Base-by-base conservation (phyloP, 2,113 vertebrate species). In the Osmerus mordax region DNA sequence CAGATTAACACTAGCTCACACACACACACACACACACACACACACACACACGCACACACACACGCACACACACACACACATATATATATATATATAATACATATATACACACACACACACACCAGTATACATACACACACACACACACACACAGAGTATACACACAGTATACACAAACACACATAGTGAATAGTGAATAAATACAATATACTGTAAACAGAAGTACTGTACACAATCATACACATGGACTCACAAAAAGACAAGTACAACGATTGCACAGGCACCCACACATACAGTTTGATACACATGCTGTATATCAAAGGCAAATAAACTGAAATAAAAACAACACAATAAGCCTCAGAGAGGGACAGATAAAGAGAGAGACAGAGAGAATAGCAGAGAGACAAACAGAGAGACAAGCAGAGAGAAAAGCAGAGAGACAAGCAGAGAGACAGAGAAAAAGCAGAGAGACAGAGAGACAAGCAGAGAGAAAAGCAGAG, bases 1-100 rank as follows among this genome's bases (percentile, higher is more conserved):
- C 63, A 65, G 80, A 89, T 89, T 89, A 85, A 75, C 25, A 12
- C 68, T 18, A 25, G 14, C 56, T 14, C 32, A 51, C 58, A 56
- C 52, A 59, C 69, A 71, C 58, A 11, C 21, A 23, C 23, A 23
- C 23, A 23, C 21, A 23, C 21, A 23, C 21, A n/a, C n/a, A n/a
- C 18, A 41, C 32, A 69, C 73, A 78, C n/a, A 65, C 79, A 75
- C 25, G 53, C 74, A 23, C 1, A 21, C 21, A 68, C 53, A 32
- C 18, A 41, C 32, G 67, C 73, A 78, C n/a, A 65, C 79, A 75
- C 25, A 56, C 23, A 23, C 23, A 23, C 1, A 23, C 1, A 21
- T 23, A 23, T 23, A 23, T 23, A 23, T 23, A 23, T 23, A 23
- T 23, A 23, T 23, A 23, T 23, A 23, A 23, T 23, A 23, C 2